These are phyloP conservation scores for Orthosia gothica DNA, from an alignment of 2,888 invertebrate genomes.

Conservation along the genomic window DNA sequence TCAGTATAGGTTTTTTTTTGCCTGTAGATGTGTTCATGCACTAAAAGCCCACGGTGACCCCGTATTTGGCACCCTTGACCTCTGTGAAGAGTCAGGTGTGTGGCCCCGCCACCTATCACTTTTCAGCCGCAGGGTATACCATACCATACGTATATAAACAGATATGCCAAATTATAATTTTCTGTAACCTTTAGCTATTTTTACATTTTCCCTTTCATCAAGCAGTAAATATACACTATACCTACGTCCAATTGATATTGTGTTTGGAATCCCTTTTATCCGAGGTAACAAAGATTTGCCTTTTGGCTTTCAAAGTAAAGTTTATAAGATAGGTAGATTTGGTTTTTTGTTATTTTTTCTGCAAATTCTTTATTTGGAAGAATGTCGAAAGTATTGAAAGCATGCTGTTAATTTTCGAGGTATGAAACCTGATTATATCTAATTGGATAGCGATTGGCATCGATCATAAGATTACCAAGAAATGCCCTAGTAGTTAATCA, in stretches of 20 bases:
- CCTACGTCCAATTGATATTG: slow-evolving; percentile 1
- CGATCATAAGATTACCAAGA: background rate
- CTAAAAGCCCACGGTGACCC: too few relatives aligned
- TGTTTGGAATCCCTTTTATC: slow-evolving; percentile 19
- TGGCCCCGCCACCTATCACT: too few relatives aligned
- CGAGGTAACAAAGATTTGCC: slow-evolving; percentile 19
- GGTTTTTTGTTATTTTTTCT: slow-evolving; percentile 2
- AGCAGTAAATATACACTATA: background rate
- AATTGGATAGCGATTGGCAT: background rate
- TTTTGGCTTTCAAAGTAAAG: slow-evolving; percentile 4
- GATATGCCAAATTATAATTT: too few relatives aligned
- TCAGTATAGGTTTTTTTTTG: too few relatives aligned
- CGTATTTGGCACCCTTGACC: too few relatives aligned
- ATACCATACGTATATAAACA: too few relatives aligned
- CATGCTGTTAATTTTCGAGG: background rate
- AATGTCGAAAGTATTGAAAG: background rate
- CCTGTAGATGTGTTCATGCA: too few relatives aligned
- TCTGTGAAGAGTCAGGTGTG: too few relatives aligned
- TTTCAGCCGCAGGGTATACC: too few relatives aligned
- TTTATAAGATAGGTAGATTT: background rate
- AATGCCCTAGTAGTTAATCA: background rate
- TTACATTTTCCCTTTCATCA: too few relatives aligned
- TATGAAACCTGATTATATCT: background rate
- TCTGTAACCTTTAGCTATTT: too few relatives aligned
- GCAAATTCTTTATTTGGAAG: background rate